Evolutionary conservation across 2,113 vertebrate genomes (phyloP).

Genomic region (Proteles cristata): DNA sequence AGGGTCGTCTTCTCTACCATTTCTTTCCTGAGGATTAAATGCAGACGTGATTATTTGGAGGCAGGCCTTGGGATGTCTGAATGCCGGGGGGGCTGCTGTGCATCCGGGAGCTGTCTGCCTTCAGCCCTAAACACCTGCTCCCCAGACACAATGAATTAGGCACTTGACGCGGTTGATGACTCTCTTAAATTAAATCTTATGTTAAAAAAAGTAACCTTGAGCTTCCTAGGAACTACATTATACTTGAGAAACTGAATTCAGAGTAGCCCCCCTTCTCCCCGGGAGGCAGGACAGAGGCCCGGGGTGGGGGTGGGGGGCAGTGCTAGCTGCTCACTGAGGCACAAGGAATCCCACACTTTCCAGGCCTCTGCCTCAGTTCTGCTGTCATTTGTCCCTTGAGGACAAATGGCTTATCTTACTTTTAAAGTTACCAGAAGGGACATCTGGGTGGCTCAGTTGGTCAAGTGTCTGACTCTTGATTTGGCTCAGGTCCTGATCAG

Average conservation of each 20-base stretch:
- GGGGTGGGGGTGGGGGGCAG: accelerated
- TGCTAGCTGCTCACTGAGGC: background rate
- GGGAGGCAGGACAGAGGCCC: background rate
- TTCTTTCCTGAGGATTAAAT: constrained; percentile 57
- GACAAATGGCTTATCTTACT: background rate
- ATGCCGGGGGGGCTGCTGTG: accelerated
- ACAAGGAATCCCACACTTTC: background rate
- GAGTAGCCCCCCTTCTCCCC: background rate
- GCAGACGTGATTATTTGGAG: background rate
- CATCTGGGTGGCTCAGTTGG: too few species aligned
- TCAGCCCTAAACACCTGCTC: background rate
- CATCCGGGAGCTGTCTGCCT: background rate
- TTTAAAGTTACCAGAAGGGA: background rate
- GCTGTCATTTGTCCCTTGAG: background rate
- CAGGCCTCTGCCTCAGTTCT: background rate
- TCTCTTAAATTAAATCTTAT: background rate
- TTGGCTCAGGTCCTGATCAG: too few species aligned
- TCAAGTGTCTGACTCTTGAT: too few species aligned
- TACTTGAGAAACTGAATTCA: background rate
- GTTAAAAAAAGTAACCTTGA: background rate
- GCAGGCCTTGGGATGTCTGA: background rate
- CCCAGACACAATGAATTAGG: background rate
- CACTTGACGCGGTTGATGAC: background rate
- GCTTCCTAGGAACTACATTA: background rate
- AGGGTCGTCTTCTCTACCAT: background rate